Percentiles rank a stretch among this genome's conserved stretches.
These are phyloP conservation scores for Cichlasoma orientale DNA, from an alignment of 2,797 vertebrate genomes.

Conservation along the genomic window DNA sequence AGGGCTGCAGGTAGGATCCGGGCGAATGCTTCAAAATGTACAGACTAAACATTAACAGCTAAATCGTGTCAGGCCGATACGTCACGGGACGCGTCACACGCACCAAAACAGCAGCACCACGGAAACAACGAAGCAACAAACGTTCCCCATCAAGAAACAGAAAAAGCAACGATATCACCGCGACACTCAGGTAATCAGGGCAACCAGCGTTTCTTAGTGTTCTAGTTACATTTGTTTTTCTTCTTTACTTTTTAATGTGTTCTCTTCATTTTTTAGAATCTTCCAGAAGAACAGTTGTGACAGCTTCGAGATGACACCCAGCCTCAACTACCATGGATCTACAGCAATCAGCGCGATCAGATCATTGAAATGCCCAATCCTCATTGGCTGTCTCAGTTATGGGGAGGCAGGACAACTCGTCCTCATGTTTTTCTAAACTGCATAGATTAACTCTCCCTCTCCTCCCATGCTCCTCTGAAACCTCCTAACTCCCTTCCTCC, in stretches of 20 bases:
- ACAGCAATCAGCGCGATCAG: neutral
- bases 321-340: neutral
- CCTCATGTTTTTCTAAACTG: slow-evolving; percentile 73
- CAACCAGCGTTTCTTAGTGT: slow-evolving; percentile 43
- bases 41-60: slow-evolving; percentile 33
- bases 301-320: slow-evolving; percentile 10
- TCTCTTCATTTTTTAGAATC: slow-evolving; percentile 61
- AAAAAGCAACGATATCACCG: slow-evolving; percentile 36
- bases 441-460: slow-evolving; percentile 76
- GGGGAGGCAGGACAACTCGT: slow-evolving; percentile 51
- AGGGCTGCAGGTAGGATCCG: slow-evolving; percentile 22
- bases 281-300: slow-evolving; percentile 47
- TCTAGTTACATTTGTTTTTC: slow-evolving; percentile 31
- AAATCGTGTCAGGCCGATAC: slow-evolving; percentile 45
- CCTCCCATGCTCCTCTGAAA: slow-evolving; percentile 38
- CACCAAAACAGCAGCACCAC: slow-evolving; percentile 68
- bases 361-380: slow-evolving; percentile 8
- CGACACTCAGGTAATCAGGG: slow-evolving; percentile 52
- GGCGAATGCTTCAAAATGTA: slow-evolving; percentile 29
- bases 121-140: slow-evolving; percentile 64
- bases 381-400: slow-evolving; percentile 46
- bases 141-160: slow-evolving; percentile 34
- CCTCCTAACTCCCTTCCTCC: slow-evolving; percentile 21
- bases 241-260: slow-evolving; percentile 53
- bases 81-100: slow-evolving; percentile 62